Evolutionary conservation across 2,113 vertebrate genomes (phyloP), one percentile per base, ranked within the genome.

Genomic region (Pungitius pungitius): DNA sequence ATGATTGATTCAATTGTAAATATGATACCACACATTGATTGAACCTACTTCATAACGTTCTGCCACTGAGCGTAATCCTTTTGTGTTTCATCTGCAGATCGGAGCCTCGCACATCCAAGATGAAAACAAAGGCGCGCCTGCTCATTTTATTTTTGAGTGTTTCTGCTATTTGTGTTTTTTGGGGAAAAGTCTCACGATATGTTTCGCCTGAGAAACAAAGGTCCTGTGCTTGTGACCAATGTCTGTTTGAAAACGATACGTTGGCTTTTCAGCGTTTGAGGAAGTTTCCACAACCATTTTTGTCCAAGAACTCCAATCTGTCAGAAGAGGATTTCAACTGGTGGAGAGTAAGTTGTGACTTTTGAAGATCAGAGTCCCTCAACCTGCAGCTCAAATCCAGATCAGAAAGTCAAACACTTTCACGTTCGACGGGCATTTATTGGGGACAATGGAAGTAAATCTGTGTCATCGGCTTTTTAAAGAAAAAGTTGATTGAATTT

Each of bases 261-360:
- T 35, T 35, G 33, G 33, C 33, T 6, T 6, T 35, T 35, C 1
- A 47, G 1, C 42, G 0, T n/a, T 54, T 69, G 0, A 27, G 81
- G 18, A 54, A 2, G 42, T 69, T 55, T 13, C 20, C 62, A 4
- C 8, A 70, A 6, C 78, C 83, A 1, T 74, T 89, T 64, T 37
- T 87, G 39, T 18, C 74, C 1, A 2, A 5, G 2, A 3, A 52
- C 0, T 3, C 26, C 33, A 37, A 0, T 5, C 60, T 75, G 0
- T 33, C 85, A 5, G 30, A 60, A 26, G 7, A 69, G 0, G 54
- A 1, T 15, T 89, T 77, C 22, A 45, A 22, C 3, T 89, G 88
- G 88, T 89, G 88, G 88, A 84, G 30, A 75, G 85, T 78, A 45
- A 73, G 45, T 24, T 39, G 24, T 35, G 13, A 30, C 11, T 35